Base-by-base conservation (phyloP, 2,797 vertebrate species). In the Coregonus suidteri region DNA sequence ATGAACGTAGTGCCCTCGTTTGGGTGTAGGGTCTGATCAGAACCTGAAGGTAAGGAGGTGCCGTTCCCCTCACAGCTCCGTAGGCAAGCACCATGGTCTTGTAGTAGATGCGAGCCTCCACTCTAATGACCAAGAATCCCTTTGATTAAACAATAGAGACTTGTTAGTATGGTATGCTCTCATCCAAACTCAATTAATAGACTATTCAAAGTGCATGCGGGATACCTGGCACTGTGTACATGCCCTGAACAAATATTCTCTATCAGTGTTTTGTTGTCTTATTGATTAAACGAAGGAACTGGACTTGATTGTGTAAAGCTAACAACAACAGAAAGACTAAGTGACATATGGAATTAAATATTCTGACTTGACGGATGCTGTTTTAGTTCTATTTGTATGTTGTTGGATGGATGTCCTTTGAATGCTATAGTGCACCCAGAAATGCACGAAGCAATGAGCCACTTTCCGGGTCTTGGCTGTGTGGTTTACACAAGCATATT, bases 121-220 rank as follows among this genome's bases (percentile, higher is more conserved):
- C 51, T 75, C 13, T 69, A 53, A 77, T 34, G 30, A 30, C 15
- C 65, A 35, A 2, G 66, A 82, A 78, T 75, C 59, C 41, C 4
- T 77, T 72, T 66, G 64, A 52, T 59, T 13, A 85, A 82, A 81
- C 73, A 30, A 35, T 81, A 79, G 37, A 34, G 11, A 30, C 30
- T 54, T 66, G 34, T 73, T 70, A 77, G 70, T 74, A 25, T 62
- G 53, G 56, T 69, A 20, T 78, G 76, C 59, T 54, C 34, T 73
- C 71, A 77, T 78, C 69, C 74, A 71, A 73, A 83, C 71, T 81
- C 75, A 62, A 78, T 82, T 83, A 76, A 82, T 68, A 53, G 25
- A 75, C 71, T 86, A 84, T 83, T 69, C 73, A 79, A 86, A 85
- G 84, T 83, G 83, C 76, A 78, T 81, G 81, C 59, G 65, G 41